phyloP scores from a whole-genome alignment of 2,113 vertebrate species.

The Epinephelus fuscoguttatus region DNA sequence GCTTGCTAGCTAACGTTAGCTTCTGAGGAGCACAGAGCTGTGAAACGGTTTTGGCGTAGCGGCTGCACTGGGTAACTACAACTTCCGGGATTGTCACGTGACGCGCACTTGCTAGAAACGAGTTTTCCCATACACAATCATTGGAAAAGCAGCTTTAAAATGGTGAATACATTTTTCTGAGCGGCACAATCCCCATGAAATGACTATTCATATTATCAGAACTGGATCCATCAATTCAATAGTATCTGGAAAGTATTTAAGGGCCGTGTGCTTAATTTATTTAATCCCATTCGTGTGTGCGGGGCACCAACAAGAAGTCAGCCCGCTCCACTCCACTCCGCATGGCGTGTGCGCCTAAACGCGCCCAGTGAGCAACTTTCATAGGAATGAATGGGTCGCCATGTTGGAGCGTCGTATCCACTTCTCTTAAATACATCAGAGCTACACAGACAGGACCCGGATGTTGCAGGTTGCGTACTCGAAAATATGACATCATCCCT shows the following conservation, averaged over 20 bases:
- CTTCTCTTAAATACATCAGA: background rate
- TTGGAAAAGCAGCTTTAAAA: background rate
- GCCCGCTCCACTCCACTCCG: background rate
- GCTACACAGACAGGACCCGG: constrained; percentile 77
- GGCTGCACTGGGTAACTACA: constrained; percentile 3
- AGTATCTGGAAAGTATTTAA: background rate
- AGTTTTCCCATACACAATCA: background rate
- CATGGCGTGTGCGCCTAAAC: background rate
- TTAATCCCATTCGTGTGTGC: background rate
- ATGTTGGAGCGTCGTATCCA: background rate
- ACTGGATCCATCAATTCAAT: background rate
- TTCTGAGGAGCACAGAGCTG: constrained; percentile 50
- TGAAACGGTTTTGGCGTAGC: background rate
- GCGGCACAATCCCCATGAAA: background rate
- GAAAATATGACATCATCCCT: constrained; percentile 84
- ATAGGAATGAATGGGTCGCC: background rate
- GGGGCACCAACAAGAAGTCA: background rate
- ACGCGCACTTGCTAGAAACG: too few species aligned
- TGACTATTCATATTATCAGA: background rate
- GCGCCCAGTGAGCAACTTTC: background rate
- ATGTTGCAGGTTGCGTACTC: constrained; percentile 84
- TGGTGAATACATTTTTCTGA: background rate
- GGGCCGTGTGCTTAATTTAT: background rate
- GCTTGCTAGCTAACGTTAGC: constrained; percentile 80
- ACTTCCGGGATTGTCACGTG: background rate